Conservation (phyloP, 2,888 invertebrate species). For the Phlogophora meticulosa region DNA sequence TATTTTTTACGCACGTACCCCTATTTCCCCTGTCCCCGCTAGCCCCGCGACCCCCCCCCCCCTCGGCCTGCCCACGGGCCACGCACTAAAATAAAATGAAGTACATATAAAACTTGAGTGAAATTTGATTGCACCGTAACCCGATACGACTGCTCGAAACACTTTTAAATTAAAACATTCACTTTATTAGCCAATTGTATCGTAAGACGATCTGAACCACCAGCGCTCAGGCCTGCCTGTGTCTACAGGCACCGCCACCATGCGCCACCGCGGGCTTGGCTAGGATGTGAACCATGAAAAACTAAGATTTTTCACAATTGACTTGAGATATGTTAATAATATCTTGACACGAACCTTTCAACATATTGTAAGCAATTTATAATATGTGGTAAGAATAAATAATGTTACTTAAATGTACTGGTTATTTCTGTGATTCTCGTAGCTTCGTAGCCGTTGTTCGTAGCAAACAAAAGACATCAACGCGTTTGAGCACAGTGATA, state of each 20-base stretch:
- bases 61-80: conserved; percentile 4
- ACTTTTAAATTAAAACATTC: conserved; percentile 51
- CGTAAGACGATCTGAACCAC: neutral
- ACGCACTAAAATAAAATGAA: conserved; percentile 56
- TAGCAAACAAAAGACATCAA: conserved; percentile 64
- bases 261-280: no score
- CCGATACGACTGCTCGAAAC: conserved; percentile 9
- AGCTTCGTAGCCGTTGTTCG: conserved; percentile 42
- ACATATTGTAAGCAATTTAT: neutral
- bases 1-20: conserved; percentile 15
- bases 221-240: neutral
- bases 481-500: conserved; percentile 29
- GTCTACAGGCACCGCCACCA: neutral
- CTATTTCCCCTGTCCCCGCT: no score
- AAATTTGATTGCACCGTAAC: conserved; percentile 57
- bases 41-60: neutral
- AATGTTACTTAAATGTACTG: neutral
- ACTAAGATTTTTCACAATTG: neutral
- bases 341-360: neutral
- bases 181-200: conserved; percentile 47
- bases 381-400: neutral
- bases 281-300: no score
- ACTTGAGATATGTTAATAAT: neutral
- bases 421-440: conserved; percentile 1
- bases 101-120: conserved; percentile 51